These are phyloP conservation scores for Drymonia ruficornis DNA, from an alignment of 2,888 invertebrate genomes.

Conservation along the genomic window DNA sequence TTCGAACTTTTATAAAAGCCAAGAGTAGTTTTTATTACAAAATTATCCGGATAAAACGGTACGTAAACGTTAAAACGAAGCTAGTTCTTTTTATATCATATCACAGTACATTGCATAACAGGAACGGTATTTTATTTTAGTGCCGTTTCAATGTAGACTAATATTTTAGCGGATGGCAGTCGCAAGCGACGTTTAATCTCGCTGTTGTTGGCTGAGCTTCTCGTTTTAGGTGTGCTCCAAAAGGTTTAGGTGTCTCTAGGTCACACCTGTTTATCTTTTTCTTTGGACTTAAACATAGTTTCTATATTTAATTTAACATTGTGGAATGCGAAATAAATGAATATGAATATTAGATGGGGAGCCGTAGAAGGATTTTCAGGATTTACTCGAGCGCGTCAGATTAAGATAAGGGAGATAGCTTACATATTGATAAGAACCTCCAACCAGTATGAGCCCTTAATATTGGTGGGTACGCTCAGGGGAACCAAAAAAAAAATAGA, in stretches of 20 bases:
- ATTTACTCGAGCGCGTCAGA: too few species aligned
- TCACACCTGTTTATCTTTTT: not conserved
- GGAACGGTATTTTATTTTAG: slow-evolving; percentile 53
- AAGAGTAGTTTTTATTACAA: slow-evolving; percentile 30
- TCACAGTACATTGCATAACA: slow-evolving; percentile 32
- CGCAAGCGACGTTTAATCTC: slow-evolving; percentile 65
- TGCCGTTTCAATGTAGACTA: slow-evolving; percentile 58
- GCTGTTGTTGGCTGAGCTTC: slow-evolving; percentile 49
- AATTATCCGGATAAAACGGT: slow-evolving; percentile 17
- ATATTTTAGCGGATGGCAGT: slow-evolving; percentile 64
- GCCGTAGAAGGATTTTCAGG: too few species aligned
- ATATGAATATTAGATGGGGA: too few species aligned
- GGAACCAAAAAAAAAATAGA: too few species aligned
- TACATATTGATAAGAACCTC: too few species aligned
- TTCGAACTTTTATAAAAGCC: slow-evolving; percentile 41
- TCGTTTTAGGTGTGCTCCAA: slow-evolving; percentile 42
- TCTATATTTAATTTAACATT: too few species aligned
- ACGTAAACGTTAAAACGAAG: too few species aligned
- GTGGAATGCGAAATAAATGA: too few species aligned
- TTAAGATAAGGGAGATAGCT: too few species aligned
- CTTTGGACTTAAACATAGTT: too few species aligned
- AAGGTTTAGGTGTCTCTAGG: not conserved
- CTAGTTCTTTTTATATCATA: slow-evolving; percentile 11
- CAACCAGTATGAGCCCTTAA: too few species aligned
- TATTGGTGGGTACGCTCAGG: too few species aligned